Percentiles rank a stretch among this genome's conserved stretches.
These are phyloP conservation scores for Macrobrachium rosenbergii DNA, from an alignment of 1,140 invertebrate genomes.

Conservation along the genomic window DNA sequence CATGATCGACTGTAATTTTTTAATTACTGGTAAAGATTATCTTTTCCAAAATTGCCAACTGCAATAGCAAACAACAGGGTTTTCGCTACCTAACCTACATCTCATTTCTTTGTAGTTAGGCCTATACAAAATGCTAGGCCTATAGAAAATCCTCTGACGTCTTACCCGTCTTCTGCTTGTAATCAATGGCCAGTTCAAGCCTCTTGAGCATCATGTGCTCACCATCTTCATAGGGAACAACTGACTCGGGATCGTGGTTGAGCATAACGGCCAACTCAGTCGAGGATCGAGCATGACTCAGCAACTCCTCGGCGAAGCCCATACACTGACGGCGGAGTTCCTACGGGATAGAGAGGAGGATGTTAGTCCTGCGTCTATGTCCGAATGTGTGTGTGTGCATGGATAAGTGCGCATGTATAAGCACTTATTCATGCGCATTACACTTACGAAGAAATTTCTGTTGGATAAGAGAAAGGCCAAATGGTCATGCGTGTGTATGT, in stretches of 20 bases:
- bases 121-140: not conserved
- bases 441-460: too few relatives aligned
- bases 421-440: too few relatives aligned
- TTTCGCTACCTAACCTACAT: too few relatives aligned
- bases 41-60: too few relatives aligned
- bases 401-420: too few relatives aligned
- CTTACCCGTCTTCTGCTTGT: constrained; percentile 86
- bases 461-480: too few relatives aligned
- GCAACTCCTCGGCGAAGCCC: constrained; percentile 89
- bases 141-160: not conserved
- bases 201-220: constrained; percentile 84
- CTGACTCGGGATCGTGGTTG: constrained; percentile 82
- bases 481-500: too few relatives aligned
- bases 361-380: not conserved
- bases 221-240: constrained; percentile 77
- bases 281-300: constrained; percentile 90
- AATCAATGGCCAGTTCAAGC: constrained; percentile 89
- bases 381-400: constrained; percentile 67
- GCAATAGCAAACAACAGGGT: too few relatives aligned
- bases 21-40: too few relatives aligned
- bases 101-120: too few relatives aligned
- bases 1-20: too few relatives aligned
- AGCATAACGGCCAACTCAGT: constrained; percentile 92
- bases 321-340: constrained; percentile 88
- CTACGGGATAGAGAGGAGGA: not conserved